A percentile compares a stretch with the other conserved stretches of the same genome.
phyloP scores from a whole-genome alignment of 2,113 vertebrate genomes.

The Struthio camelus region DNA sequence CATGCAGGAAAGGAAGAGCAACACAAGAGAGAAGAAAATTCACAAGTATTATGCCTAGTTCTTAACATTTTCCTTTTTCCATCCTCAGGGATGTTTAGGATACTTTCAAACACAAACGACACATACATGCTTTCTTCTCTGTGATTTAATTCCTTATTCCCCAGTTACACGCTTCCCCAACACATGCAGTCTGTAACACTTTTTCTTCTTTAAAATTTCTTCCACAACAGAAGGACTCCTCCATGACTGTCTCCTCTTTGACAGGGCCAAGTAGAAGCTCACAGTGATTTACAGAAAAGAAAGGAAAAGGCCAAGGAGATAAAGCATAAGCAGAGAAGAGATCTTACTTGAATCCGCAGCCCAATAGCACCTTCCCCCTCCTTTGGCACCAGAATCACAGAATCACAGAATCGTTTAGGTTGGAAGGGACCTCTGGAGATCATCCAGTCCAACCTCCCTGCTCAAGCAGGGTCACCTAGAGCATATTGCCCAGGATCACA shows the following conservation, averaged over 20 bases:
- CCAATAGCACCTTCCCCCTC: fast-evolving
- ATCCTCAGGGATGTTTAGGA: not conserved
- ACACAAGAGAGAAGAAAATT: not conserved
- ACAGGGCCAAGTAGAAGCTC: fast-evolving
- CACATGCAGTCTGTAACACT: fast-evolving
- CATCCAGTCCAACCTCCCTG: too few relatives aligned
- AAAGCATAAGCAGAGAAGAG: not conserved
- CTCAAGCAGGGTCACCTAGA: too few relatives aligned
- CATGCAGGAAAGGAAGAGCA: not conserved
- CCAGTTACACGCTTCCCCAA: not conserved
- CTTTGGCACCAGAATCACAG: not conserved
- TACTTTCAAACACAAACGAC: not conserved
- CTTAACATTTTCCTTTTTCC: not conserved
- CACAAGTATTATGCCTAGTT: not conserved
- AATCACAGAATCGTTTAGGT: too few relatives aligned
- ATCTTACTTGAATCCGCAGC: not conserved
- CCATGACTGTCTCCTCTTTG: not conserved
- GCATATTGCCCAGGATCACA: too few relatives aligned
- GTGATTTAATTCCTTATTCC: not conserved
- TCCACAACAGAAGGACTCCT: not conserved
- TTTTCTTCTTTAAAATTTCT: not conserved
- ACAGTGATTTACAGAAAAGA: not conserved
- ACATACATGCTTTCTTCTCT: not conserved
- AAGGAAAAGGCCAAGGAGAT: not conserved
- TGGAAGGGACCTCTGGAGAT: too few relatives aligned